Percentiles rank a stretch among this genome's conserved stretches.
Evolutionary conservation across 2,888 invertebrate genomes (phyloP).

Genomic region (Autographa pulchrina): DNA sequence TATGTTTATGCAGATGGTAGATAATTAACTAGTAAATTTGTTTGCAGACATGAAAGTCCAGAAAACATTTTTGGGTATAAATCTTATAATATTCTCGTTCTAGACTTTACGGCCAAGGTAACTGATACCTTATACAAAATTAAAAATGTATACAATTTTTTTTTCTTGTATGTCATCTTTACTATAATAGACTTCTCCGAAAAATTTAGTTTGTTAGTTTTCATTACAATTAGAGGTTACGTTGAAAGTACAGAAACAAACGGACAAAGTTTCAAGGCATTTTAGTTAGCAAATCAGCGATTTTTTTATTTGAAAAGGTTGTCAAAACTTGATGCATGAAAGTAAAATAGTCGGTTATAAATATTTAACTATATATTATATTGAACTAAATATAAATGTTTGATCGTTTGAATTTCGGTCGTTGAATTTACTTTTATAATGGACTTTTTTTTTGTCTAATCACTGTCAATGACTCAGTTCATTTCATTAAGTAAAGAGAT

Average conservation of each 20-base stretch:
- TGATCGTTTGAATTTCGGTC: constrained; percentile 31
- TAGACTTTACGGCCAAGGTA: no score
- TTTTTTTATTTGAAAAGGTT: constrained; percentile 1
- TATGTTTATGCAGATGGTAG: background rate
- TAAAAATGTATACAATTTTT: no score
- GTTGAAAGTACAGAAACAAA: background rate
- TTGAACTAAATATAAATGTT: constrained; percentile 6
- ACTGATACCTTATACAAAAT: no score
- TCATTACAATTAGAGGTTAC: background rate
- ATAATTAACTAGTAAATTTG: no score
- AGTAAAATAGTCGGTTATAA: constrained; percentile 16
- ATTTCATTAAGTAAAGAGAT: constrained; percentile 20
- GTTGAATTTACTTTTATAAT: constrained; percentile 20
- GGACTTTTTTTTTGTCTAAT: constrained; percentile 21
- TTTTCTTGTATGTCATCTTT: no score
- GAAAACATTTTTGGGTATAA: no score
- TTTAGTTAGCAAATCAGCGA: background rate
- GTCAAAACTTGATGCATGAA: background rate
- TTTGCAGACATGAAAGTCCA: no score
- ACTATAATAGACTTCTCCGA: no score
- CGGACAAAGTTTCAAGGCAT: background rate
- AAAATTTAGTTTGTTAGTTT: no score
- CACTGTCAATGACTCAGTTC: constrained; percentile 14
- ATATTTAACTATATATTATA: background rate
- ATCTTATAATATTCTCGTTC: no score